These are phyloP conservation scores for Microcebus ravelobensis DNA, from an alignment of 2,113 vertebrate species.

Conservation along the genomic window DNA sequence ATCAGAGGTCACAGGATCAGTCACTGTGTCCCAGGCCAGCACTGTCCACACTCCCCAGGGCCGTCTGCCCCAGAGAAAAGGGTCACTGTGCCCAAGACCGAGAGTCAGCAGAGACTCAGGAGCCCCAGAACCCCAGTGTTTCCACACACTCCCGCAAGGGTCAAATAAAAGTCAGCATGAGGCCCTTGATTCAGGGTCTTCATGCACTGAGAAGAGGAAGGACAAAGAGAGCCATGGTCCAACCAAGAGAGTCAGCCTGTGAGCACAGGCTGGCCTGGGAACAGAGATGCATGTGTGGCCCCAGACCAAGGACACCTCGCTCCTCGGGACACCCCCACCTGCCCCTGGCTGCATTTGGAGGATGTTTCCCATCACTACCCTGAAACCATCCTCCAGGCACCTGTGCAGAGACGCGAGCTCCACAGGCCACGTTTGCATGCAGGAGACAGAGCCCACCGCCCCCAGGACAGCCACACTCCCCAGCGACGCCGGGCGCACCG, in stretches of 20 bases:
- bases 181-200: not conserved
- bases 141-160: not conserved
- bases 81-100: not conserved
- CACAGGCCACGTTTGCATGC: not conserved
- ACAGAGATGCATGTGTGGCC: too few species aligned
- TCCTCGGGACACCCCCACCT: not conserved
- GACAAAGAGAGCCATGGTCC: not conserved
- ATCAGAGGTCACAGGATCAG: too few species aligned
- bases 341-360: not conserved
- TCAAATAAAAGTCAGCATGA: not conserved
- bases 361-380: not conserved
- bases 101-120: not conserved
- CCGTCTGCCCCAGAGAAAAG: not conserved
- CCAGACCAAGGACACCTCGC: not conserved
- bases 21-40: not conserved
- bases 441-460: not conserved
- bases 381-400: not conserved
- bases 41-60: accelerated
- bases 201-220: not conserved
- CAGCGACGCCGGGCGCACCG: too few species aligned
- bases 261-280: too few species aligned
- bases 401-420: not conserved
- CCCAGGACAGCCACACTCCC: accelerated
- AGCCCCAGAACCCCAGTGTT: not conserved
- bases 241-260: not conserved